Evolutionary conservation across 2,113 vertebrate genomes (phyloP).

Genomic region (Strigops habroptila): DNA sequence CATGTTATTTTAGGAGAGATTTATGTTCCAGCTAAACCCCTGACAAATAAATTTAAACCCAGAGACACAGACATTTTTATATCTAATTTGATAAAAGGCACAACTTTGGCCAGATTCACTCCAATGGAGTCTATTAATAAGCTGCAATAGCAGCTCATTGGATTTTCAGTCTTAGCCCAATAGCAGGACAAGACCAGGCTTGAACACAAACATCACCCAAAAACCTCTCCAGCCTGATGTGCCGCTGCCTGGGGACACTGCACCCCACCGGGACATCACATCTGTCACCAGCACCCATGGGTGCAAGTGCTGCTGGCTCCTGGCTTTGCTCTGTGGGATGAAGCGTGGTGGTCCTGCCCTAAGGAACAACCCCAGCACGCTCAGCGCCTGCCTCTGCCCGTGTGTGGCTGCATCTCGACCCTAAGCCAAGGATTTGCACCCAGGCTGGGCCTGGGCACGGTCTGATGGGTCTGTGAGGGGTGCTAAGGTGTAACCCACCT

Average conservation of each 20-base stretch:
- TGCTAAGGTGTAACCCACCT: neutral
- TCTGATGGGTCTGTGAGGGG: no score
- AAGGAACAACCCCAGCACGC: rapidly evolving
- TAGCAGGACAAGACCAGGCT: neutral
- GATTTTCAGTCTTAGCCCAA: neutral
- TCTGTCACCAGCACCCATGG: neutral
- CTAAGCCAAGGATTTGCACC: neutral
- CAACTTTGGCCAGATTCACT: neutral
- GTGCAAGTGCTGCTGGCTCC: neutral
- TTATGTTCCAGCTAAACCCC: neutral
- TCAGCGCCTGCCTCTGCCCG: rapidly evolving
- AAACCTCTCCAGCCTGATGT: neutral
- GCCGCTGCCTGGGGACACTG: neutral
- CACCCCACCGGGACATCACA: neutral
- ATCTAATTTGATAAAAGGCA: neutral
- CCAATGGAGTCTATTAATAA: neutral
- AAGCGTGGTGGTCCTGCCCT: neutral
- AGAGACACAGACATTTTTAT: neutral
- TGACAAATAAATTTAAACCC: neutral
- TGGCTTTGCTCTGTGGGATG: neutral
- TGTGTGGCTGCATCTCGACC: neutral
- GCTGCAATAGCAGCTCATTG: neutral
- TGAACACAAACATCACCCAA: neutral
- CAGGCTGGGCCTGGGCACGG: neutral
- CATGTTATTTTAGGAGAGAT: neutral